Base-by-base conservation (phyloP, 2,113 vertebrate species). In the Theristicus caerulescens region DNA sequence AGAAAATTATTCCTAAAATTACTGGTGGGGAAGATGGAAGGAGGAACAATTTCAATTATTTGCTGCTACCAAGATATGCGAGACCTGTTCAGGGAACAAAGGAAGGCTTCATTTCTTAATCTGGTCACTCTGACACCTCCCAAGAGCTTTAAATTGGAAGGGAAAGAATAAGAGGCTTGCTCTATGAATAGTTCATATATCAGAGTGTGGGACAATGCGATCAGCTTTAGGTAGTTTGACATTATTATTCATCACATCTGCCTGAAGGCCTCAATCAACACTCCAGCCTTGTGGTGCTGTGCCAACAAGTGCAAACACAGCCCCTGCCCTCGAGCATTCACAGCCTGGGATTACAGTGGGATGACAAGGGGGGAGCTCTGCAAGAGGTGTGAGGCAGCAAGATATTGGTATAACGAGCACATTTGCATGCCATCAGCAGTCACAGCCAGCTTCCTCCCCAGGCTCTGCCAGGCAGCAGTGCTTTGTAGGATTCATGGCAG, bases 1-100 rank as follows among this genome's bases (percentile, higher is more conserved):
- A 74, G 47, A 69, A 90, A 88, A 82, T 88, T n/a, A 64, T 78
- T 93, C 57, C 80, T 89, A 61, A 91, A 95, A 86, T 86, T 84
- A 78, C 65, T 82, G 26, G 19, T 21, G 24, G 7, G 32, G 25
- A 83, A 78, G 71, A 88, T 13, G 57, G 69, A 86, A 86, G 17
- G 46, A 88, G 40, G n/a, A 92, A 76, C 27, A 83, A 36, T 84
- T 86, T 64, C 42, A 54, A 18, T 82, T 73, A 58, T 73, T 90
- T 86, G 72, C 47, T 62, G 9, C 61, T 79, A 51, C 44, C 44
- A 66, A 81, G 44, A 51, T 34, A 46, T 10, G 22, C 0, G 0
- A 93, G 44, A 78, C 17, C 57, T 82, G 31, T 76, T 82, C 57
- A 71, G 61, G 69, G 72, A 88, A 84, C 61, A 94, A 82, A 94